Evolutionary conservation across 64 coral and sea anemone species (phyloP).

Genomic region (Acropora yongei): DNA sequence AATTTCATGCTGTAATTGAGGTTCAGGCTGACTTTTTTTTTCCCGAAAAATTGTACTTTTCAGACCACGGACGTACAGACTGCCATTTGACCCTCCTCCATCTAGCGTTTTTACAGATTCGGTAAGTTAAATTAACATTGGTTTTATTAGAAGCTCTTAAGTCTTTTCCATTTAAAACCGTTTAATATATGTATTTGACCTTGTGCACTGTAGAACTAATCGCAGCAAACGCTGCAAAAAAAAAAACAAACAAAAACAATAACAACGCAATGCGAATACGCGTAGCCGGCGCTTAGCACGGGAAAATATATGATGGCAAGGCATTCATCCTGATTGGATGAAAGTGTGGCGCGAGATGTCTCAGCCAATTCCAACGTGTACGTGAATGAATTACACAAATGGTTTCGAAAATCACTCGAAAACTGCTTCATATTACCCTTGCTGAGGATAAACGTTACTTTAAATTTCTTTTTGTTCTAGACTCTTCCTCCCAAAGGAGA

Average conservation of each 20-base stretch:
- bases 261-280: background rate
- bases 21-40: background rate
- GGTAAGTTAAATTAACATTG: background rate
- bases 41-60: background rate
- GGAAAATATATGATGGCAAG: too few species aligned
- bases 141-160: background rate
- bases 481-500: slow-evolving; percentile 40
- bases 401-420: too few species aligned
- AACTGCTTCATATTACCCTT: background rate
- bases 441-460: too few species aligned
- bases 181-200: too few species aligned
- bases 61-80: slow-evolving; percentile 15
- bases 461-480: background rate
- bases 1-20: background rate
- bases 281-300: too few species aligned
- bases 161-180: too few species aligned
- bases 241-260: background rate
- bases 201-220: too few species aligned
- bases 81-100: slow-evolving; percentile 3
- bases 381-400: too few species aligned
- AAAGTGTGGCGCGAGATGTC: too few species aligned
- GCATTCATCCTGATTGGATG: too few species aligned
- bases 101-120: background rate
- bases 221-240: too few species aligned
- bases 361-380: too few species aligned